These are phyloP conservation scores for Pristionchus fissidentatus DNA, from an alignment of 2,888 invertebrate genomes.

Conservation along the genomic window DNA sequence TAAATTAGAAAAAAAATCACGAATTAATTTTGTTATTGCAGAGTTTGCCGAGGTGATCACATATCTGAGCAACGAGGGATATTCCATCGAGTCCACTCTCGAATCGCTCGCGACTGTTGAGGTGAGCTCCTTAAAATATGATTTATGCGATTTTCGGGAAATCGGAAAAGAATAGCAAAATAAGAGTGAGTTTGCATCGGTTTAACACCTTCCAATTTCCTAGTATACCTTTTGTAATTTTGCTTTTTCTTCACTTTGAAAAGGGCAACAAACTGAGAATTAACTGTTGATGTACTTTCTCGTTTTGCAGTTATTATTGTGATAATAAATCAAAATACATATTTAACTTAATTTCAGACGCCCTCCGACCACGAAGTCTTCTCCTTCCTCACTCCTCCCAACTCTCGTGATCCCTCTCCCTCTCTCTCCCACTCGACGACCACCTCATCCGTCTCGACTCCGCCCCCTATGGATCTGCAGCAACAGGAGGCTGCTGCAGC, in stretches of 20 bases:
- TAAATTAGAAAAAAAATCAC: neutral
- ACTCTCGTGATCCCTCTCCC: neutral
- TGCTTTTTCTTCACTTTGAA: no score
- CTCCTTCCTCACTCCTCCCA: constrained; percentile 5
- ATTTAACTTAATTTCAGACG: neutral
- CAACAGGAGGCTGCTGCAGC: neutral
- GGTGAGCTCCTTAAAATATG: neutral
- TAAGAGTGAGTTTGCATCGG: no score
- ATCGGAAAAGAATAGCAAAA: no score
- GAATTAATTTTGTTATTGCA: neutral
- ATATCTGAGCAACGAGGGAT: constrained; percentile 1
- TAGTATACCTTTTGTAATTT: no score
- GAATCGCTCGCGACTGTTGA: neutral
- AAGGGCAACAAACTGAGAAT: no score
- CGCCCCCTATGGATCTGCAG: neutral
- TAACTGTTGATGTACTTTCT: no score
- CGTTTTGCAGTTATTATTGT: no score
- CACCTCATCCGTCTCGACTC: constrained; percentile 18
- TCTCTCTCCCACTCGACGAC: constrained; percentile 34
- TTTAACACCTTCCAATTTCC: no score
- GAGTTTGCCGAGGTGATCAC: constrained; percentile 3
- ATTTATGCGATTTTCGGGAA: neutral
- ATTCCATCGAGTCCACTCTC: neutral
- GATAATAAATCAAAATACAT: no score
- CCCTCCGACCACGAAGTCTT: constrained; percentile 22